Conservation (phyloP, 92 coral and sea anemone species). For the Porites evermanni region DNA sequence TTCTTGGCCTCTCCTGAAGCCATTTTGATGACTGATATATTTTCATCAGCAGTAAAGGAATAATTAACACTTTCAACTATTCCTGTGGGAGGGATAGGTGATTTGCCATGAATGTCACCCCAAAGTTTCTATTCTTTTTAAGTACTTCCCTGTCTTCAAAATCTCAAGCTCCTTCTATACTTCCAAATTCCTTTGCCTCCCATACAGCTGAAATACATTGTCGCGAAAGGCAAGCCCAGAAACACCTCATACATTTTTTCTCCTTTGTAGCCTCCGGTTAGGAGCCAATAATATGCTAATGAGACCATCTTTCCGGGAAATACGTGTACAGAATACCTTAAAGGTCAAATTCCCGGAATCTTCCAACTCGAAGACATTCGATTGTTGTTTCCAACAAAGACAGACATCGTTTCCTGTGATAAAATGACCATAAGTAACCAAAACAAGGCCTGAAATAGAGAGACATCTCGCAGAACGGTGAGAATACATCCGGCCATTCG, state of each 20-base stretch:
- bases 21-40: not conserved
- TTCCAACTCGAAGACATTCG: not conserved
- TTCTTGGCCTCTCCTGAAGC: not conserved
- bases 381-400: not conserved
- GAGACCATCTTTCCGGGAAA: slow-evolving; percentile 23
- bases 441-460: not conserved
- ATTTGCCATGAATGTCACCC: not conserved
- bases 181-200: no score
- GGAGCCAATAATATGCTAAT: not conserved
- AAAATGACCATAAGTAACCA: not conserved
- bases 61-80: not conserved
- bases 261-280: not conserved
- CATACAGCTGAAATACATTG: not conserved
- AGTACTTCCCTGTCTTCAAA: no score
- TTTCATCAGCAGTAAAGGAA: not conserved
- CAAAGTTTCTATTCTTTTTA: no score
- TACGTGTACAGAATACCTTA: not conserved
- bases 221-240: not conserved
- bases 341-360: slow-evolving; percentile 13
- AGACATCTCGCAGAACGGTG: not conserved
- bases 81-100: not conserved
- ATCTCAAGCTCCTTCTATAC: not conserved
- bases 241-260: not conserved
- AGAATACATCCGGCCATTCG: not conserved
- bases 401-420: not conserved